These are phyloP conservation scores for Oophaga pumilio DNA, from an alignment of 2,113 vertebrate genomes.

Conservation along the genomic window DNA sequence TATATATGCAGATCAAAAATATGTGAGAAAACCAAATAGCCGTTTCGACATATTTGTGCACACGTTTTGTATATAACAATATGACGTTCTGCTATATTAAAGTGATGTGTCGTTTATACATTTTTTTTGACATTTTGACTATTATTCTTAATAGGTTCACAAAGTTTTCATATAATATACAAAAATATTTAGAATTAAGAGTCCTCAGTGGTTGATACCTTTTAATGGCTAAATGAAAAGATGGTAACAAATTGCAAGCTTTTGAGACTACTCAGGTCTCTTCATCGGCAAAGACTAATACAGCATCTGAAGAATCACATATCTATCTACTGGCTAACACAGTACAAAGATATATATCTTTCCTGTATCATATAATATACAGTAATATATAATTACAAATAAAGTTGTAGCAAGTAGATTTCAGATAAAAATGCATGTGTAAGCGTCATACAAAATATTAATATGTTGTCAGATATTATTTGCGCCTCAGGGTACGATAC, in stretches of 20 bases:
- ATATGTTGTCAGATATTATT: background rate
- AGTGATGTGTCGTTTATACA: background rate
- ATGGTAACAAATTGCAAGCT: too few relatives aligned
- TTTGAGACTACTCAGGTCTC: too few relatives aligned
- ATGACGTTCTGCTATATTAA: background rate
- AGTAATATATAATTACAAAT: background rate
- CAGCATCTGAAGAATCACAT: too few relatives aligned
- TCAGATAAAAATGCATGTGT: background rate
- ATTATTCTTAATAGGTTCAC: background rate
- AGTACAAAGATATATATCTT: too few relatives aligned
- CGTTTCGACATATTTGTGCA: background rate
- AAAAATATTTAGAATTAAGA: too few relatives aligned
- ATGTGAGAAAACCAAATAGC: background rate
- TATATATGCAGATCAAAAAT: background rate
- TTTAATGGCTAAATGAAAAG: too few relatives aligned
- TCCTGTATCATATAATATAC: too few relatives aligned
- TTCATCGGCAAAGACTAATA: too few relatives aligned
- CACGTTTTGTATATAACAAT: background rate
- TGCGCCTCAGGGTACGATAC: background rate
- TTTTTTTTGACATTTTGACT: background rate
- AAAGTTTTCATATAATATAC: too few relatives aligned
- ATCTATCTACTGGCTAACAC: too few relatives aligned
- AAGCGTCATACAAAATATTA: background rate
- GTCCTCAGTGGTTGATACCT: too few relatives aligned
- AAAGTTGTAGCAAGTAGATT: background rate